Evolutionary conservation across 2,113 vertebrate species (phyloP), one percentile per base, ranked within the genome.

Genomic region (Theristicus caerulescens): DNA sequence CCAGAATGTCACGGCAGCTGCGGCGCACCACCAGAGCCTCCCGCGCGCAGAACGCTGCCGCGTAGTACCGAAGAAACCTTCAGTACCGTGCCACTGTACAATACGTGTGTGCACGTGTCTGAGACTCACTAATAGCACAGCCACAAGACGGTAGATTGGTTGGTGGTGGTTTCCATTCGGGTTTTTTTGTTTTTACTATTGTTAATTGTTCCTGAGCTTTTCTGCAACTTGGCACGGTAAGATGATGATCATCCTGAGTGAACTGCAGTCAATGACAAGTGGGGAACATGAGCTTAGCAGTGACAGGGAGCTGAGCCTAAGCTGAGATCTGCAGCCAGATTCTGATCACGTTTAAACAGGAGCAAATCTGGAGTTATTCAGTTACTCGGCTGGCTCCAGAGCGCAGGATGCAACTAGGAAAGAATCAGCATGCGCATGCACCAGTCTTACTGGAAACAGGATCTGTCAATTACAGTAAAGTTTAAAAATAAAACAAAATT

Each of bases 401-500:
- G 64, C 0, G 46, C 65, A 84, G 94, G 73, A 76, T 71, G 78
- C 47, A 21, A 9, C 77, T 6, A 18, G 61, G 42, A 36, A 27
- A 86, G 66, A 8, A 24, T 15, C 44, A 2, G 22, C 42, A 1
- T 6, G 10, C 6, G 4, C 34, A 21, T n/a, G 42, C 42, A 29
- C 61, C n/a, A 8, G 57, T 4, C 47, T 85, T 57, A 31, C 78
- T 90, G 96, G 85, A 94, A 94, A 91, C 93, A 85, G 82, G 77
- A 85, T 84, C 72, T 79, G 34, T 32, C 57, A 34, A 1, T 82
- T 94, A 66, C 91, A 77, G 79, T 69, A 12, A 84, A 44, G 66
- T 61, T 91, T 92, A 95, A 97, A 97, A 96, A 97, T 93, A 96
- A 96, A 55, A 7, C n/a, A 1, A 71, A 94, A 64, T 47, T 32